Evolutionary conservation across 2,113 vertebrate species (phyloP), one percentile per base, ranked within the genome.

Genomic region (Ornithorhynchus anatinus): DNA sequence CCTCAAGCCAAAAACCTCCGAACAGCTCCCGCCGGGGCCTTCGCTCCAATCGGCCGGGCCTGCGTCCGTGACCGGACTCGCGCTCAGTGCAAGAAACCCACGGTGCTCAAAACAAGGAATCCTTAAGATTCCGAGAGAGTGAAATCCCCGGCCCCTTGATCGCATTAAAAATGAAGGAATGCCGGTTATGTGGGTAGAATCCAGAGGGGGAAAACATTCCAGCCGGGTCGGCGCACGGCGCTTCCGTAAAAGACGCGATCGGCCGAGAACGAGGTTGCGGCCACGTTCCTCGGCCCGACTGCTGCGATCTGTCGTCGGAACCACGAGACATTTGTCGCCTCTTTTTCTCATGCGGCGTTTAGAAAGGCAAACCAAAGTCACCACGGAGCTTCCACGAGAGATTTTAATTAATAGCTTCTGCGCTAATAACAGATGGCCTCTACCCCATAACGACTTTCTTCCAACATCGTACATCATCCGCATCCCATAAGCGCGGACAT

Each of bases 121-220:
- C 51, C 82, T 59, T 83, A 80, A 78, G 83, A 86, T 88, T 78
- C 86, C 86, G 69, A 58, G 80, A 71, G 68, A 44, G 25, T 43
- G 43, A 86, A 89, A 85, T 70, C 79, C 81, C 81, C 79, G 81
- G 79, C 77, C 82, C 69, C 65, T 78, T 79, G 77, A 73, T 82
- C 71, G 79, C 77, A 75, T 87, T 89, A 79, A 74, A 71, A 62
- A 69, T 75, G 63, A 87, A 87, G 39, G 81, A 87, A 85, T 87
- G 69, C 39, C 87, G 86, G 85, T 79, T 86, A 87, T 84, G 81
- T 84, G 69, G 77, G 60, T 87, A 77, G 77, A 86, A 89, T 84
- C 62, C 68, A 72, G 79, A 81, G 69, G 79, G 63, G 29, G 25
- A n/a, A 22, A 80, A 53, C 69, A 62, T 71, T 84, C 84, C 79